These are phyloP conservation scores for Papilio helenus DNA, from an alignment of 1,140 invertebrate species.

Conservation along the genomic window DNA sequence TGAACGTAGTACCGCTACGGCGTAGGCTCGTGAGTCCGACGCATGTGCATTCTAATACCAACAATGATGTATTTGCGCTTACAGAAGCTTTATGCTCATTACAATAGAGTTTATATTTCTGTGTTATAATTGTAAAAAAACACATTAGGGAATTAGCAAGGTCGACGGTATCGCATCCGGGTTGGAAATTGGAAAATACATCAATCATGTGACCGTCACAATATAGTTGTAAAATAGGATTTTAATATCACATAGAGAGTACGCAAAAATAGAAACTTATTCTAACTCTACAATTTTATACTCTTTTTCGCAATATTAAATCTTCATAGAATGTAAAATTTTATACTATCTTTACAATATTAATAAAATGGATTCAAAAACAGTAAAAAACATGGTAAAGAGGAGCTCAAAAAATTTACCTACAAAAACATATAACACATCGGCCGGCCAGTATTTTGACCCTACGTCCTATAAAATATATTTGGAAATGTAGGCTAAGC, in stretches of 20 bases:
- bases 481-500: neutral
- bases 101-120: slow-evolving; percentile 49
- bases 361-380: no score
- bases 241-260: neutral
- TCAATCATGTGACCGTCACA: slow-evolving; percentile 37
- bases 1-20: slow-evolving; percentile 65
- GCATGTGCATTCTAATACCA: slow-evolving; percentile 71
- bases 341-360: no score
- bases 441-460: neutral
- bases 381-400: no score
- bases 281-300: neutral
- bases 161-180: slow-evolving; percentile 55
- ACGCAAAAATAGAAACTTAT: neutral
- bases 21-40: slow-evolving; percentile 60
- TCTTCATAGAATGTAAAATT: no score
- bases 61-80: slow-evolving; percentile 42
- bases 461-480: neutral
- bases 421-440: neutral
- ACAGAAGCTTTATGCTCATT: slow-evolving; percentile 44
- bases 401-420: no score
- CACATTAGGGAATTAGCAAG: slow-evolving; percentile 46
- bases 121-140: neutral
- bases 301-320: no score
- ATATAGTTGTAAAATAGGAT: neutral
- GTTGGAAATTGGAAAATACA: slow-evolving; percentile 44